Evolutionary conservation across 1,140 invertebrate species (phyloP).

Genomic region (Zaprionus gabonicus): DNA sequence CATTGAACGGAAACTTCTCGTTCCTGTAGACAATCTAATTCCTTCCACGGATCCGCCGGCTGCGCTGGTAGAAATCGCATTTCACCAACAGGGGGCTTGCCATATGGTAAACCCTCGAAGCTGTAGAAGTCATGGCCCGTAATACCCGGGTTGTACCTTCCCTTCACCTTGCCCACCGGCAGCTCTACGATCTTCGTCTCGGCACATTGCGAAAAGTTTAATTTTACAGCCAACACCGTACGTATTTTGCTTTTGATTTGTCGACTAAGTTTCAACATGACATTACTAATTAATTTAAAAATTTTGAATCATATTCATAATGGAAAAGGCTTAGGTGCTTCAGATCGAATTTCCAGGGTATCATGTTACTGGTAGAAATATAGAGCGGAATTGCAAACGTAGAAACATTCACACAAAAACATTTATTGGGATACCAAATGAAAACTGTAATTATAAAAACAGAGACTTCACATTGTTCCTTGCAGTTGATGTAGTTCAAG

Average conservation of each 20-base stretch:
- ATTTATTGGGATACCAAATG: not conserved
- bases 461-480: not conserved
- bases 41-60: constrained; percentile 85
- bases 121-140: constrained; percentile 71
- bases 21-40: constrained; percentile 82
- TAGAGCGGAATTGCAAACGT: no score
- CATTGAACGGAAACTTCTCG: constrained; percentile 45
- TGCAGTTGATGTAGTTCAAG: not conserved
- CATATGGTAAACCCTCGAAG: constrained; percentile 87
- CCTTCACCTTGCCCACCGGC: constrained; percentile 64
- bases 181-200: constrained; percentile 52
- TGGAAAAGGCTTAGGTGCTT: constrained; percentile 17
- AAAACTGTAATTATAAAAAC: not conserved
- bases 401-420: not conserved
- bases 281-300: constrained; percentile 39
- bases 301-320: constrained; percentile 5
- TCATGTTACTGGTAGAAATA: not conserved
- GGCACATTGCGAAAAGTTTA: constrained; percentile 54
- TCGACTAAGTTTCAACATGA: constrained; percentile 63
- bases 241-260: constrained; percentile 21
- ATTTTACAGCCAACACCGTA: constrained; percentile 4
- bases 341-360: not conserved
- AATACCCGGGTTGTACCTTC: constrained; percentile 49
- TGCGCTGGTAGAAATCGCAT: constrained; percentile 87
- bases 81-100: constrained; percentile 87